phyloP scores from a whole-genome alignment of 2,113 vertebrate species.

The Rhinolophus sinicus region DNA sequence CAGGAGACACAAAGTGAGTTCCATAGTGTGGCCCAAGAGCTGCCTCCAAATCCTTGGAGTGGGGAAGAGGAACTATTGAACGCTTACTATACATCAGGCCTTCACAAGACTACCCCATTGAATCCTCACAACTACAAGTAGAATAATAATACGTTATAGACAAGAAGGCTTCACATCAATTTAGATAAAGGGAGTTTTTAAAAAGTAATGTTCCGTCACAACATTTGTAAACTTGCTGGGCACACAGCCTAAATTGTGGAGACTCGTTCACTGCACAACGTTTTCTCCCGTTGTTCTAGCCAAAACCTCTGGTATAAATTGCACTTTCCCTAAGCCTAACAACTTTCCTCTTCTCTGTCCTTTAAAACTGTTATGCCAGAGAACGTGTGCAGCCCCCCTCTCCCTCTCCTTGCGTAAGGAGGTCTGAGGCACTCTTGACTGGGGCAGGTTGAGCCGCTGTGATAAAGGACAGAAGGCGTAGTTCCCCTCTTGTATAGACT shows the following conservation, averaged over 20 bases:
- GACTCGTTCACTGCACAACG: background rate
- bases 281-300: background rate
- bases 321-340: background rate
- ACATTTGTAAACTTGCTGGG: background rate
- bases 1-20: background rate
- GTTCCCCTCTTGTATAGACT: background rate
- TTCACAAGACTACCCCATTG: background rate
- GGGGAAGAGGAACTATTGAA: background rate
- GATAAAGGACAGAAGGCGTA: background rate
- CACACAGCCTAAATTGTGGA: background rate
- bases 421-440: background rate
- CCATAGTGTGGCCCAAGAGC: background rate
- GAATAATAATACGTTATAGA: background rate
- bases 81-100: background rate
- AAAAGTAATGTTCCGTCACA: background rate
- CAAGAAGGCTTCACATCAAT: background rate
- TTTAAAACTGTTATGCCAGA: background rate
- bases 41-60: background rate
- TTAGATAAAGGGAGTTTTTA: background rate
- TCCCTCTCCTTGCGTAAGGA: background rate
- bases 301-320: background rate
- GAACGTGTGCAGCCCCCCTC: background rate
- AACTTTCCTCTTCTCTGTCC: too few relatives aligned
- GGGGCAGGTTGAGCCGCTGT: background rate
- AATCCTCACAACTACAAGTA: slow-evolving; percentile 39